Conservation (phyloP, 1,140 invertebrate genomes). For the Heliconius himera region DNA sequence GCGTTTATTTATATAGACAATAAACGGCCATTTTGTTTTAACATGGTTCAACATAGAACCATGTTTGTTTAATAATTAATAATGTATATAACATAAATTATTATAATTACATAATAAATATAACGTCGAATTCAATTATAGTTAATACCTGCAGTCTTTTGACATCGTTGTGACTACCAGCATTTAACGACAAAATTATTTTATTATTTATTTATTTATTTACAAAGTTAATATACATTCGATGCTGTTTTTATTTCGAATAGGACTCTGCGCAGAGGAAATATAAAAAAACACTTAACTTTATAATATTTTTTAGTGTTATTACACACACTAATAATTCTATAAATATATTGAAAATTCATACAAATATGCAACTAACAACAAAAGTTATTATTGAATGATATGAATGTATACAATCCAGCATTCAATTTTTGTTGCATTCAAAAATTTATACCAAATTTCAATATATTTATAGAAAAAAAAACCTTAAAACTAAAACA, state of each 20-base stretch:
- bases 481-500: neutral
- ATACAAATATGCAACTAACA: neutral
- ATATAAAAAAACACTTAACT: slow-evolving; percentile 48
- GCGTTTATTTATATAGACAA: neutral
- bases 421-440: slow-evolving; percentile 1
- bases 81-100: neutral
- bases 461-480: neutral
- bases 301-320: neutral
- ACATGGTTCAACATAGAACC: neutral
- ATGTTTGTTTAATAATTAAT: neutral
- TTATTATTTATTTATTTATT: slow-evolving; percentile 60
- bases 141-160: slow-evolving; percentile 64
- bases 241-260: slow-evolving; percentile 55
- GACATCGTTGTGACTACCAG: slow-evolving; percentile 80
- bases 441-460: neutral
- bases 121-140: neutral
- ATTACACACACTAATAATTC: neutral
- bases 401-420: neutral
- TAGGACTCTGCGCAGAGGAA: slow-evolving; percentile 71
- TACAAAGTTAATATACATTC: slow-evolving; percentile 34
- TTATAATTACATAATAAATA: neutral
- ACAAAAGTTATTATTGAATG: no score
- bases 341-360: neutral
- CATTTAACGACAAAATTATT: slow-evolving; percentile 57
- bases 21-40: neutral